phyloP scores from a whole-genome alignment of 2,888 invertebrate species.

The Cosmia trapezina region DNA sequence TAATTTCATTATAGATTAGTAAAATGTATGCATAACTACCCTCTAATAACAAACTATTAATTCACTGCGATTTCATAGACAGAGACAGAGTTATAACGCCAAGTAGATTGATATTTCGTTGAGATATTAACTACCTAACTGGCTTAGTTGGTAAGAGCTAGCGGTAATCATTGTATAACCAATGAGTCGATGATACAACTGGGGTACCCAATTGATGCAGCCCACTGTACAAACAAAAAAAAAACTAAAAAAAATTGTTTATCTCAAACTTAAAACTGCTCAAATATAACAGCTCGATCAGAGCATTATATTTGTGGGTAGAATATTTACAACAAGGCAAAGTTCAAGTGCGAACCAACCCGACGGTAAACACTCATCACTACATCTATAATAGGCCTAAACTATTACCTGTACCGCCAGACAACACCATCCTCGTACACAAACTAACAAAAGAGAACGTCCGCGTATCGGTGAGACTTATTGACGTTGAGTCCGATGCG shows the following conservation, averaged over 20 bases:
- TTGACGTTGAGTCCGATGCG: conserved; percentile 56
- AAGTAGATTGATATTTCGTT: no score
- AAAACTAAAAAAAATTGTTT: background rate
- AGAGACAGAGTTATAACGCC: no score
- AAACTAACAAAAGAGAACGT: conserved; percentile 61
- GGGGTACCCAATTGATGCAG: no score
- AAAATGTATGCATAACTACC: no score
- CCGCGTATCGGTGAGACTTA: conserved; percentile 66
- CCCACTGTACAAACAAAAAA: no score
- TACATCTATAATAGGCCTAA: background rate
- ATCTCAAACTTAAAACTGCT: background rate
- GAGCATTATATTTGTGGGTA: background rate
- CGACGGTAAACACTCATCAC: background rate
- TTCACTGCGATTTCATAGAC: no score
- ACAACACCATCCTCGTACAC: conserved; percentile 58
- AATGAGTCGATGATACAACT: no score
- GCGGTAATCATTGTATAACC: no score
- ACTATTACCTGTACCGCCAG: conserved; percentile 49
- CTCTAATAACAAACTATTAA: no score
- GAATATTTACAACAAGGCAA: background rate
- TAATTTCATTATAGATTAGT: no score
- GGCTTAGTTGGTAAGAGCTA: no score
- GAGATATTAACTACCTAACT: no score
- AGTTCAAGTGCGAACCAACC: background rate
- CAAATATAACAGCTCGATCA: background rate